phyloP scores from a whole-genome alignment of 2,888 invertebrate species.

The Ormyrus labotus region DNA sequence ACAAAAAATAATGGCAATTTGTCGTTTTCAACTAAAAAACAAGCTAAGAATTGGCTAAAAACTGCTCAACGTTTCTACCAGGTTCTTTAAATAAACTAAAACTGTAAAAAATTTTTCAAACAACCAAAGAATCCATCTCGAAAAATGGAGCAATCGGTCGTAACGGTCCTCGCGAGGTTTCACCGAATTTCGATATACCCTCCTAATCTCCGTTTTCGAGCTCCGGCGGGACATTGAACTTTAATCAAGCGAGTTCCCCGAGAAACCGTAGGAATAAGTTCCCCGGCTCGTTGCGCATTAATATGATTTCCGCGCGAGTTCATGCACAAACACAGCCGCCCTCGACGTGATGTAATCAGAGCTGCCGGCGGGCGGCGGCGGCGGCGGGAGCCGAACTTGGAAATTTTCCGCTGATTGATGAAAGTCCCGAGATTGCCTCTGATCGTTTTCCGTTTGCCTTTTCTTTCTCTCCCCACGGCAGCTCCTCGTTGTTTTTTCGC shows the following conservation, averaged over 20 bases:
- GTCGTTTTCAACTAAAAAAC: no score
- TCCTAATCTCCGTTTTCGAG: no score
- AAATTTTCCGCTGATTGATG: constrained; percentile 39
- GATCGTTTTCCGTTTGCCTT: constrained; percentile 34
- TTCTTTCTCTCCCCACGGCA: background rate
- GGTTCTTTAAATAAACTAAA: no score
- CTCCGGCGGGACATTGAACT: constrained; percentile 7
- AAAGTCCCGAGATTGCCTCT: constrained; percentile 13
- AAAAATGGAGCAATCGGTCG: no score
- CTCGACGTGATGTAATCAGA: constrained; percentile 15
- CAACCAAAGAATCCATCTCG: no score
- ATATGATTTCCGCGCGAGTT: constrained; percentile 39
- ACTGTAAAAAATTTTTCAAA: no score
- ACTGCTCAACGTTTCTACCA: no score
- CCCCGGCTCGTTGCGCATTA: constrained; percentile 18
- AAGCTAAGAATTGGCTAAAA: no score
- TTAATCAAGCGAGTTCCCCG: constrained; percentile 1
- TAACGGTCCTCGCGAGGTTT: background rate
- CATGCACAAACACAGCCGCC: background rate
- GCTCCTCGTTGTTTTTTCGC: constrained; percentile 6
- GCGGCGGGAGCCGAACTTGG: background rate
- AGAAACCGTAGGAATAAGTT: constrained; percentile 6
- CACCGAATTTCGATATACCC: background rate
- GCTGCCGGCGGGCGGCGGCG: background rate
- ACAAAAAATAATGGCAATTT: no score